These are phyloP conservation scores for Sus cebifrons DNA, from an alignment of 2,797 vertebrate species.

Conservation along the genomic window DNA sequence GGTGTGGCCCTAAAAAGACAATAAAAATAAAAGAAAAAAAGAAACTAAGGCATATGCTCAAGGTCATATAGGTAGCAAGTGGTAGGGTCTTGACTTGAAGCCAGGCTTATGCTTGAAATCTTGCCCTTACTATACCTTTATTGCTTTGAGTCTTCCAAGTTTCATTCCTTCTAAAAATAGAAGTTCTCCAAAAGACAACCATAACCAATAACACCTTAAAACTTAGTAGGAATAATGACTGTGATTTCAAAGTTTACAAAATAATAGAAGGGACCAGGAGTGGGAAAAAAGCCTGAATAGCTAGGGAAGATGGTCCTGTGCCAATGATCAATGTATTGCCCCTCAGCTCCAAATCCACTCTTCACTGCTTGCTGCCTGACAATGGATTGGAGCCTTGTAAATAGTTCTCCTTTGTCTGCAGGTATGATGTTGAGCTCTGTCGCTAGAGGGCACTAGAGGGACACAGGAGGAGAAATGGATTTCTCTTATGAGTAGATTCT, in stretches of 20 bases:
- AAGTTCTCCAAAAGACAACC: not conserved
- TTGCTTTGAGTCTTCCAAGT: not conserved
- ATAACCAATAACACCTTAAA: not conserved
- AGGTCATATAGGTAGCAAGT: not conserved
- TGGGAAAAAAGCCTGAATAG: not conserved
- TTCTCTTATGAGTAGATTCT: not conserved
- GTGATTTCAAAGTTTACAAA: not conserved
- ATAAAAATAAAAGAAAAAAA: no score
- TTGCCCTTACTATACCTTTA: not conserved
- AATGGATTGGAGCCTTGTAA: not conserved
- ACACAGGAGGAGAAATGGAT: not conserved
- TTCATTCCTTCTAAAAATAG: constrained; percentile 19
- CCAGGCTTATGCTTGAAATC: not conserved
- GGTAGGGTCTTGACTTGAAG: not conserved
- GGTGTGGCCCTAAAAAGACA: no score
- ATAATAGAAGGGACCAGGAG: not conserved
- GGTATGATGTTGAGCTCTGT: not conserved
- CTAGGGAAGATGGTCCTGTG: not conserved
- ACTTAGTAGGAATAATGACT: not conserved
- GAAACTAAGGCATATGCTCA: not conserved
- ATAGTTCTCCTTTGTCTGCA: not conserved
- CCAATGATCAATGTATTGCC: not conserved
- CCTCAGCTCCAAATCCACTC: not conserved
- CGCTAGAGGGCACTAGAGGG: not conserved
- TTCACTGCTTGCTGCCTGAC: not conserved